Evolutionary conservation across 2,113 vertebrate species (phyloP), one percentile per base, ranked within the genome.

Genomic region (Microtus montanus): DNA sequence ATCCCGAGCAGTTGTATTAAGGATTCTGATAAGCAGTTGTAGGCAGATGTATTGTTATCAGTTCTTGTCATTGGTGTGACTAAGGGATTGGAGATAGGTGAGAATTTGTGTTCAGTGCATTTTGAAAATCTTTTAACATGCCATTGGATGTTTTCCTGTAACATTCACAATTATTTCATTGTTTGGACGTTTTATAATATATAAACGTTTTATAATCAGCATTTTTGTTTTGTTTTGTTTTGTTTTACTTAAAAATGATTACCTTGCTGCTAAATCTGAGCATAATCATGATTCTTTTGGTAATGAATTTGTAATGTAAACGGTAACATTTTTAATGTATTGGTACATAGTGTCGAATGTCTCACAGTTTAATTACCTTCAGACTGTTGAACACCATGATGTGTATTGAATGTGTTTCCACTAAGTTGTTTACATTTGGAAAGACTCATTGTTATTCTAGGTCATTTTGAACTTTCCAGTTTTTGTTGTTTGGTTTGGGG

Each of bases 311-410:
- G 35, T 73, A 58, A 41, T 58, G n/a, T 75, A 75, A 89, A 61
- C 22, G 33, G 35, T 12, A 61, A 52, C 44, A 74, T 94, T 90
- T 97, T 93, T 61, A 93, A 28, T 94, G 35, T 87, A 89, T 89
- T 94, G 78, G 13, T 87, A 84, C 92, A 70, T 84, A 83, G 6
- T 92, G 44, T 8, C 24, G 87, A 61, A 30, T 54, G 92, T 88
- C 79, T 52, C 49, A 80, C 44, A 85, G 22, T 86, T 70, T 84
- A 63, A 52, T 86, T 33, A 91, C 80, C 28, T 89, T 95, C 35
- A 95, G 54, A 75, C 28, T 41, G 1, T 52, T 86, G 61, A 92
- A 90, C 30, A 22, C 30, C 7, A 38, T 95, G 79, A 71, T 84
- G 75, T 92, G 49, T 75, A 49, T 70, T 58, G 77, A 95, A 63